A percentile compares a stretch with the other conserved stretches of the same genome.
Conservation (phyloP, 2,888 invertebrate species). For the Temnothorax rugatulus region DNA sequence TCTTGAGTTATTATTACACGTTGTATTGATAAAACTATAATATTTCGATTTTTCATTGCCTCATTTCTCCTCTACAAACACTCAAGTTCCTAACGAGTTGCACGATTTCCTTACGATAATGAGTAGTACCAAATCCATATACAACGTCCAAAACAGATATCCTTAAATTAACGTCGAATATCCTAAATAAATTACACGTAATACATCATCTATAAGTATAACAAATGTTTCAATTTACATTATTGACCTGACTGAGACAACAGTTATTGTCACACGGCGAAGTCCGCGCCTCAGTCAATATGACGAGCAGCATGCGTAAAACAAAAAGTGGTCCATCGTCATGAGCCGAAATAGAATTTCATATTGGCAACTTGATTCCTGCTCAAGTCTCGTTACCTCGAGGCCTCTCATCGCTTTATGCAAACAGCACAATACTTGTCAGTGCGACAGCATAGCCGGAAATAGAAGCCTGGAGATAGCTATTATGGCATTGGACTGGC, state of each 20-base stretch:
- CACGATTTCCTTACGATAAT: not conserved
- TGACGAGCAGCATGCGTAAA: not conserved
- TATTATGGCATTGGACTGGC: conserved; percentile 69
- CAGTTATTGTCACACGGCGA: too few species aligned
- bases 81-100: not conserved
- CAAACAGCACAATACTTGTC: conserved; percentile 79
- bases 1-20: not conserved
- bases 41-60: not conserved
- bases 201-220: not conserved
- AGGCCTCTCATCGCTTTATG: conserved; percentile 76
- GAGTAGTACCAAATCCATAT: not conserved
- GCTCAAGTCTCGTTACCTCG: conserved; percentile 73
- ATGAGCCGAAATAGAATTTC: conserved; percentile 68
- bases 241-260: not conserved
- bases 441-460: conserved; percentile 74
- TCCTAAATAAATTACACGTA: not conserved
- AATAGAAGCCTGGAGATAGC: conserved; percentile 74
- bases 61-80: not conserved
- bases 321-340: conserved; percentile 56
- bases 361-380: conserved; percentile 72
- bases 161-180: not conserved
- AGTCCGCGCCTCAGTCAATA: conserved; percentile 14
- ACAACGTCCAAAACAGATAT: not conserved
- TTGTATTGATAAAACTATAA: not conserved
- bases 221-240: not conserved